A percentile compares a stretch with the other conserved stretches of the same genome.
Conservation (phyloP, 2,113 vertebrate genomes). For the Neotoma lepida region DNA sequence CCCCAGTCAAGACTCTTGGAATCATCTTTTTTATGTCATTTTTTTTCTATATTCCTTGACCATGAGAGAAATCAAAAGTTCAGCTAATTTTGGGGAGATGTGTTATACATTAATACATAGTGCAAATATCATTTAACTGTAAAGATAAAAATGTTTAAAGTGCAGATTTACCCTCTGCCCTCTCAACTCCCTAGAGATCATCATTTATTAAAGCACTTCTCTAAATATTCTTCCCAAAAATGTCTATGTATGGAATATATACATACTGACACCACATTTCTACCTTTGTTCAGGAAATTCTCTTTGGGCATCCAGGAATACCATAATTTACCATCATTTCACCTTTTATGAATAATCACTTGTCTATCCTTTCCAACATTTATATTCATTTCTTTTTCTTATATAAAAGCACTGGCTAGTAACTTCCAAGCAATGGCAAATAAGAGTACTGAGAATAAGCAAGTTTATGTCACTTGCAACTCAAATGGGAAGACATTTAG, state of each 20-base stretch:
- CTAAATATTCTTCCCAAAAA: neutral
- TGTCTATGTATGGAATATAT: neutral
- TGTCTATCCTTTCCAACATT: neutral
- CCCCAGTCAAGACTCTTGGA: neutral
- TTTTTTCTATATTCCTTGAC: neutral
- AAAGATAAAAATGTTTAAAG: conserved; percentile 24
- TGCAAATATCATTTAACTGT: conserved; percentile 9
- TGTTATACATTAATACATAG: neutral
- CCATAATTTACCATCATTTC: neutral
- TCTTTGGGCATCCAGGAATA: neutral
- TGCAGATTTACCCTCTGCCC: neutral
- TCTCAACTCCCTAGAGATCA: neutral
- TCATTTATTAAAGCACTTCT: neutral
- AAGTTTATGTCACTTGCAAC: neutral
- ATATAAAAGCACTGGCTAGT: neutral
- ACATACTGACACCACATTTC: neutral
- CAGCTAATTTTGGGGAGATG: neutral
- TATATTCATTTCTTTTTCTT: neutral
- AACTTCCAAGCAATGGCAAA: neutral
- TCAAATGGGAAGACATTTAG: neutral
- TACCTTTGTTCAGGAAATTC: neutral
- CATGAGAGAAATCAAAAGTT: conserved; percentile 13
- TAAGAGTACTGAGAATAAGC: neutral
- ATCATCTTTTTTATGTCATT: neutral
- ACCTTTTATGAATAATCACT: neutral